Evolutionary conservation across 2,888 invertebrate genomes (phyloP), one percentile per base, ranked within the genome.

Genomic region (Erynnis tages): DNA sequence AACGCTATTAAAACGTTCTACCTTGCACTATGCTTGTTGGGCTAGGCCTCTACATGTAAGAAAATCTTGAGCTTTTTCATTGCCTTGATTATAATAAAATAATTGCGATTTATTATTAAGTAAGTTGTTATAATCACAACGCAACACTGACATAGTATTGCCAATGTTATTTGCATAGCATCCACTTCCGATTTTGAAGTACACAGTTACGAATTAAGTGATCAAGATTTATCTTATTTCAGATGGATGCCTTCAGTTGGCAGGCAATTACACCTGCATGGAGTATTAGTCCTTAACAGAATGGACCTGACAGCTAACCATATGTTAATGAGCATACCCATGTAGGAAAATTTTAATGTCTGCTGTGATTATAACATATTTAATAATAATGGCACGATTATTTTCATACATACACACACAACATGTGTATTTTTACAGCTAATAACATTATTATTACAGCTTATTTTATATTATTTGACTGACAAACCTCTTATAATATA

Each of bases 31-130:
- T 52, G 53, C 48, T 47, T 44, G 59, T 65, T 55, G 3, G 69
- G 71, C 73, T 72, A 73, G 66, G 71, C 72, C 71, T 66, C 60
- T 65, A 64, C 54, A 60, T 40, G 38, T 57, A 52, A 56, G 44
- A 59, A 54, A 60, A 58, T 59, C 52, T 66, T 61, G 60, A 65
- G 55, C 66, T 64, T 64, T 59, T 61, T 60, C 57, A 61, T 55
- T 65, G 62, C 62, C 57, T 55, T 46, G 32, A 6, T 21, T n/a
- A 14, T 30, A 11, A 29, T 21, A 16, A 34, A 19, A 37, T 5
- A 14, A 32, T 13, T 8, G 17, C 7, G 2, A 14, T 16, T 23
- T 45, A 34, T 21, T 44, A 44, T 32, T 44, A 44, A 32, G 34
- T 5, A 44, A 32, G 34, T 5, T 13, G 4, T 45, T 34, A 23